A percentile compares a stretch with the other conserved stretches of the same genome.
phyloP scores from a whole-genome alignment of 2,113 vertebrate genomes.

The Hippocampus abdominalis region DNA sequence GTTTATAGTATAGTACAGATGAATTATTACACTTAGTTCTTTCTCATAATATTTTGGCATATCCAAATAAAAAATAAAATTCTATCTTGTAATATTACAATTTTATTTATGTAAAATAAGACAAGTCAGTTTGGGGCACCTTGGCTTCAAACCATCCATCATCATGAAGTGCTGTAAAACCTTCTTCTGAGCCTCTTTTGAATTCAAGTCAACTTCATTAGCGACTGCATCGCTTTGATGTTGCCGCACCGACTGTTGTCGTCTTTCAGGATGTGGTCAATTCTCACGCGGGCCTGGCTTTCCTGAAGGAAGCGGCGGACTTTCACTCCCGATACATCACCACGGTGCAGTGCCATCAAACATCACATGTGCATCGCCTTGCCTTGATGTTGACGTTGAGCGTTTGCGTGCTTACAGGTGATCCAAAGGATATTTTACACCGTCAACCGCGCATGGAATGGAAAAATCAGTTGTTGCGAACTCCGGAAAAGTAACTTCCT shows the following conservation, averaged over 20 bases:
- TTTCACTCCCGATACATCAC: conserved; percentile 97
- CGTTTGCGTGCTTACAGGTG: conserved; percentile 72
- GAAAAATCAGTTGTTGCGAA: conserved; percentile 84
- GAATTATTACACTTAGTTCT: too few relatives aligned
- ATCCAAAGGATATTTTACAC: conserved; percentile 96
- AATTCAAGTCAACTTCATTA: not conserved
- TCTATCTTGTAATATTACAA: too few relatives aligned
- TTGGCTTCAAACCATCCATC: too few relatives aligned
- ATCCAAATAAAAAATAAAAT: too few relatives aligned
- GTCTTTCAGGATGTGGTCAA: conserved; percentile 89
- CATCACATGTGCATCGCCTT: too few relatives aligned
- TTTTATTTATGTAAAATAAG: too few relatives aligned
- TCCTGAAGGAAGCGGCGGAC: conserved; percentile 90
- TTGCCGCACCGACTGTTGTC: not conserved
- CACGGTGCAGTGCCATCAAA: conserved; percentile 69
- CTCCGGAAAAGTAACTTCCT: conserved; percentile 91
- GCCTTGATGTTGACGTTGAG: not conserved
- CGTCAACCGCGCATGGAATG: conserved; percentile 93
- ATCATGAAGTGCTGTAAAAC: too few relatives aligned
- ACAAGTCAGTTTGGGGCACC: too few relatives aligned
- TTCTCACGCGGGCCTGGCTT: conserved; percentile 85
- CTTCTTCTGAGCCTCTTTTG: too few relatives aligned
- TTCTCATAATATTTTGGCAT: too few relatives aligned
- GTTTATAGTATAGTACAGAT: too few relatives aligned
- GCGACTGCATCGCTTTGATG: not conserved